phyloP scores from a whole-genome alignment of 2,888 invertebrate genomes.

The Hirtodrosophila duncani region DNA sequence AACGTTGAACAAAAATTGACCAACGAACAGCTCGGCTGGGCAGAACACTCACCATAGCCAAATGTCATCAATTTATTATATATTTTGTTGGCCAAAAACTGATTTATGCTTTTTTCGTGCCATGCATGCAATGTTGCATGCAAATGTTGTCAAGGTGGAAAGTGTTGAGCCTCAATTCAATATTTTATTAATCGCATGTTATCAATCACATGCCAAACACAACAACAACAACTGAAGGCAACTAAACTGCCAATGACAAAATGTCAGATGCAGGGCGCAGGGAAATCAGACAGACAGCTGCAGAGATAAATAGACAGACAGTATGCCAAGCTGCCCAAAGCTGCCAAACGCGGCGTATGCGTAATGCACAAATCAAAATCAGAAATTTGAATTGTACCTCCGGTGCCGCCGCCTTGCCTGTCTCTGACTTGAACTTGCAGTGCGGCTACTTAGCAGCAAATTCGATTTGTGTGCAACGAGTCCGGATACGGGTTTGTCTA shows the following conservation, averaged over 20 bases:
- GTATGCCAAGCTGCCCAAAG: too few species aligned
- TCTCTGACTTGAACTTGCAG: too few species aligned
- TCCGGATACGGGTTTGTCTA: constrained; percentile 43
- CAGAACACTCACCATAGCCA: background rate
- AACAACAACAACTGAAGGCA: constrained; percentile 53
- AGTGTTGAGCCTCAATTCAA: constrained; percentile 34
- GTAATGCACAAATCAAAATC: constrained; percentile 73
- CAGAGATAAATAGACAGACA: constrained; percentile 5
- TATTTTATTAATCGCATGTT: constrained; percentile 74
- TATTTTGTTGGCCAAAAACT: constrained; percentile 43
- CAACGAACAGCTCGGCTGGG: too few species aligned
- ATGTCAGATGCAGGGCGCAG: constrained; percentile 22
- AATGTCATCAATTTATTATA: constrained; percentile 67
- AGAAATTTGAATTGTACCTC: constrained; percentile 42
- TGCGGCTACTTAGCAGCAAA: constrained; percentile 70
- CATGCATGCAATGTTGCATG: constrained; percentile 47
- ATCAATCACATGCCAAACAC: too few species aligned
- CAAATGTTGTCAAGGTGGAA: constrained; percentile 10
- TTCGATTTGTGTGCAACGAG: constrained; percentile 64
- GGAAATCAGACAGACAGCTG: constrained; percentile 3
- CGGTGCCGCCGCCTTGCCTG: background rate
- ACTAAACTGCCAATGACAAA: constrained; percentile 42
- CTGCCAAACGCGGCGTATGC: constrained; percentile 55
- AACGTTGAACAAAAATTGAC: constrained; percentile 21
- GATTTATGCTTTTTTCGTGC: constrained; percentile 58